Percentiles rank a stretch among this genome's conserved stretches.
phyloP scores from a whole-genome alignment of 1,140 invertebrate genomes.

The Mizuhopecten yessoensis region DNA sequence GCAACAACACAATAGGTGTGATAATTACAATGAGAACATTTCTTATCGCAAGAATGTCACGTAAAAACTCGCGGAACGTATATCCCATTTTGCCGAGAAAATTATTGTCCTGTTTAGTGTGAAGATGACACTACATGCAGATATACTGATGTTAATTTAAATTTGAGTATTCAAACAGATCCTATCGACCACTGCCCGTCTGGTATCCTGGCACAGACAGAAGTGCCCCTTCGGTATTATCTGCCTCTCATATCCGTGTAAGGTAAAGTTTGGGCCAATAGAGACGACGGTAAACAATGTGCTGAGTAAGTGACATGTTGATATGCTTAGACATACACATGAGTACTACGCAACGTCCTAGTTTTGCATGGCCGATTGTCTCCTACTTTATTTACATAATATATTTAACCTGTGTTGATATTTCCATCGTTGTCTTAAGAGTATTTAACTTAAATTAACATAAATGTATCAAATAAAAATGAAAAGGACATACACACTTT shows the following conservation, averaged over 20 bases:
- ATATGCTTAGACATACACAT: not conserved
- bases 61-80: not conserved
- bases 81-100: not conserved
- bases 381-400: too few relatives aligned
- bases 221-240: not conserved
- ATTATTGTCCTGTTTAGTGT: too few relatives aligned
- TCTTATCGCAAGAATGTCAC: not conserved
- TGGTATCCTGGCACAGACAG: not conserved
- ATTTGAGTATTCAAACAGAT: too few relatives aligned
- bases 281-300: not conserved
- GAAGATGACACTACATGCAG: too few relatives aligned
- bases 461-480: too few relatives aligned
- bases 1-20: not conserved
- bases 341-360: not conserved
- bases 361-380: too few relatives aligned
- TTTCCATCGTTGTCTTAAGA: too few relatives aligned
- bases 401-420: too few relatives aligned
- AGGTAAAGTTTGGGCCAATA: not conserved
- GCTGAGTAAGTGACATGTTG: not conserved
- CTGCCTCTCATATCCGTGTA: not conserved
- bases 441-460: too few relatives aligned
- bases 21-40: too few relatives aligned
- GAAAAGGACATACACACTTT: too few relatives aligned
- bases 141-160: too few relatives aligned
- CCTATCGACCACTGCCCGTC: not conserved